Evolutionary conservation across 2,797 vertebrate genomes (phyloP).

Genomic region (Neosilurus mollespiculum): DNA sequence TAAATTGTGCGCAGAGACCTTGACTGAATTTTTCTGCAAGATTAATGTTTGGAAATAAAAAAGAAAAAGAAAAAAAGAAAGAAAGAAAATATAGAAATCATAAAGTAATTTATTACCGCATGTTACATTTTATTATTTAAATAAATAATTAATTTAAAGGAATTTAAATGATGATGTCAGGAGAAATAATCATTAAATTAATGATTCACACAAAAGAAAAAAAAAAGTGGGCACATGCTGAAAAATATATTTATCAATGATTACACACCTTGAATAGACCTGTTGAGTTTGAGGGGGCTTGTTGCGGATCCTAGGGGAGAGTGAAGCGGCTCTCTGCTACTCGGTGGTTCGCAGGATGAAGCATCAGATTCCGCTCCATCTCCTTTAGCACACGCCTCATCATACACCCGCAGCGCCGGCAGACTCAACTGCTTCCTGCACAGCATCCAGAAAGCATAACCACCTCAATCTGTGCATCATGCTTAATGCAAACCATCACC

Average conservation of each 20-base stretch:
- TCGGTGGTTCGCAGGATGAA: conserved; percentile 81
- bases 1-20: too few relatives aligned
- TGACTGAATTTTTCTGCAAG: too few relatives aligned
- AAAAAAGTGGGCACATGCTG: too few relatives aligned
- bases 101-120: too few relatives aligned
- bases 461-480: not conserved
- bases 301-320: conserved; percentile 77
- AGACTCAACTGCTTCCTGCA: conserved; percentile 83
- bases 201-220: too few relatives aligned
- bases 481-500: not conserved
- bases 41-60: too few relatives aligned
- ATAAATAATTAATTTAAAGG: too few relatives aligned
- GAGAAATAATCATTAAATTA: too few relatives aligned
- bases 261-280: conserved; percentile 75
- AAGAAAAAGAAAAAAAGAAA: too few relatives aligned
- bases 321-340: conserved; percentile 72
- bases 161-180: too few relatives aligned
- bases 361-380: conserved; percentile 89
- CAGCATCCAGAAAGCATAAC: not conserved
- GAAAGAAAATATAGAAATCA: too few relatives aligned
- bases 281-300: conserved; percentile 78
- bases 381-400: conserved; percentile 78
- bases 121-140: too few relatives aligned
- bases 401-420: conserved; percentile 79
- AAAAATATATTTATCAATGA: not conserved